Conservation (phyloP, 2,888 invertebrate species). For the Drosophila formosana region DNA sequence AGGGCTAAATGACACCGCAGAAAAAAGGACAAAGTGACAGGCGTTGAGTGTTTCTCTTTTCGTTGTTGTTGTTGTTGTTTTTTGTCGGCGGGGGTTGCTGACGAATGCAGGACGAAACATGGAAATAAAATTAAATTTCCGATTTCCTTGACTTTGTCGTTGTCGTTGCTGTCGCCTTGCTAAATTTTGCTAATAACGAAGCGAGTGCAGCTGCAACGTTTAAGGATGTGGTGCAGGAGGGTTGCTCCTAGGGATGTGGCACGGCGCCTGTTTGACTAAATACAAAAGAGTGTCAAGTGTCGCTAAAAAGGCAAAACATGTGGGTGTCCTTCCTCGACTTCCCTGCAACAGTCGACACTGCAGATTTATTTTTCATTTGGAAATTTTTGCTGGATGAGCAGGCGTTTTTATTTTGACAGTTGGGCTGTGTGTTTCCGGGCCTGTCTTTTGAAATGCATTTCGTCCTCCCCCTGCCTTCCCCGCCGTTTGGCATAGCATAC, state of each 20-base stretch:
- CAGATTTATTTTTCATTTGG: conserved; percentile 65
- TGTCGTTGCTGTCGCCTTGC: too few species aligned
- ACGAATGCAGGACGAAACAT: conserved; percentile 52
- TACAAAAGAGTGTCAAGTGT: conserved; percentile 81
- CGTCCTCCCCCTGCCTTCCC: neutral
- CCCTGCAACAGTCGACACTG: neutral
- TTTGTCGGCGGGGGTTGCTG: conserved; percentile 26
- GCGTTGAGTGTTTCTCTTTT: conserved; percentile 43
- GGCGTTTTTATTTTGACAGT: conserved; percentile 78
- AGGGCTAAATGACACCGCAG: conserved; percentile 78
- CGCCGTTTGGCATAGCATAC: conserved; percentile 39
- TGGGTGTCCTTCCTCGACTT: conserved; percentile 29
- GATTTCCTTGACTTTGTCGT: conserved; percentile 47
- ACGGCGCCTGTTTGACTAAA: conserved; percentile 64
- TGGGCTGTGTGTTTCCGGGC: conserved; percentile 37
- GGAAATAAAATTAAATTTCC: conserved; percentile 82
- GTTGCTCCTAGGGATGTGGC: conserved; percentile 50
- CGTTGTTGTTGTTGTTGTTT: neutral
- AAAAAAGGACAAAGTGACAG: conserved; percentile 68
- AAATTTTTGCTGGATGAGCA: conserved; percentile 64
- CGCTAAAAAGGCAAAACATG: conserved; percentile 73
- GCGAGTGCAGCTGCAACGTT: conserved; percentile 66
- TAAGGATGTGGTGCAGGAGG: conserved; percentile 22
- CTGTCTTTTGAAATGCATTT: conserved; percentile 17
- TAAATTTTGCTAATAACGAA: conserved; percentile 77